Evolutionary conservation across 2,797 vertebrate species (phyloP), one percentile per base, ranked within the genome.

Genomic region (Molossus alvarezi): DNA sequence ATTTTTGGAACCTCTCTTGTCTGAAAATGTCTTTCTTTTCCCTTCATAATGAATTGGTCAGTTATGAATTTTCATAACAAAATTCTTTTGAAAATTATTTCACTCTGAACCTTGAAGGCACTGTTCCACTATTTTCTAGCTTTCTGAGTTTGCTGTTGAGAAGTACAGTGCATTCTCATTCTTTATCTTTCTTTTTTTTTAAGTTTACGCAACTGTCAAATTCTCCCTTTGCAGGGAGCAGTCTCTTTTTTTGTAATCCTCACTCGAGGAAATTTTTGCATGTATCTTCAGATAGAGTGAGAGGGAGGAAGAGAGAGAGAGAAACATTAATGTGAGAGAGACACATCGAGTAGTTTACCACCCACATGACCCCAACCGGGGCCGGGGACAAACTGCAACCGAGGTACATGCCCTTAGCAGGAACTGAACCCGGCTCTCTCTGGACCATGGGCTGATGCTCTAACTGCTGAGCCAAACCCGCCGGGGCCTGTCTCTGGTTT

Each of bases 21-120:
- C 77, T 91, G 18, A 91, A 89, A 91, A 71, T 88, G 29, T 82
- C 58, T 67, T 88, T 88, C 41, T 51, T 95, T 5, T 91, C 18
- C 13, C 23, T 88, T 88, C 29, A 27, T 79, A 73, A 53, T 82
- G 64, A 76, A 65, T 29, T 67, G 27, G 33, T 37, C 69, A 94
- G 55, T 91, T 91, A 64, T 20, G 0, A 76, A 76, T 53, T 53
- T 76, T 76, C 17, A 53, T 76, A 76, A n/a, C 1, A 51, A 51
- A 45, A 69, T 90, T 48, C 33, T 85, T 86, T 67, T 45, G 41
- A 60, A 75, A 85, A 53, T 91, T 51, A 72, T 41, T 91, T 83
- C 57, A 60, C 37, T 84, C 62, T 83, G 48, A 84, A 83, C 57
- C 41, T 77, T 83, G 51, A 72, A 72, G 37, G 27, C 18, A 72